Conservation (phyloP, 2,888 invertebrate genomes). For the Tetropium fuscum region DNA sequence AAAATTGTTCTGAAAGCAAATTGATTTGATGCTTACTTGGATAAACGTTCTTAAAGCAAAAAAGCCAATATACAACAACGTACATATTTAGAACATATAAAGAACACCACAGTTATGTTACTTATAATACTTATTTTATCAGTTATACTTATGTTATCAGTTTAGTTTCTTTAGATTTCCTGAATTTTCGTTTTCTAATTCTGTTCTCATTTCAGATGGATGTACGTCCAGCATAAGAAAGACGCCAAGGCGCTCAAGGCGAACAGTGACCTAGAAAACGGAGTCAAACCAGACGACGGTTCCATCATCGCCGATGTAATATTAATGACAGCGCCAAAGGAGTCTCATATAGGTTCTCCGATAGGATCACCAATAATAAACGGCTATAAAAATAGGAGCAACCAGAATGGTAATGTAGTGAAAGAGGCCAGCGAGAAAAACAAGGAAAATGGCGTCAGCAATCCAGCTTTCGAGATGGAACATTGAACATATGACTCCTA, state of each 20-base stretch:
- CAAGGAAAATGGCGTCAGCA: conserved; percentile 54
- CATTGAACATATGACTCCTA: conserved; percentile 14
- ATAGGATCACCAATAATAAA: conserved; percentile 53
- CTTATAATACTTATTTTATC: too few species aligned
- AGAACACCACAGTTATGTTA: too few species aligned
- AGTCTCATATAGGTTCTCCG: conserved; percentile 52
- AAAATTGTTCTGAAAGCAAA: too few species aligned
- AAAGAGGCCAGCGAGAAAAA: conserved; percentile 5
- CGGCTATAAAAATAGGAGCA: conserved; percentile 41
- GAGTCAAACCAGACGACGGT: conserved; percentile 61
- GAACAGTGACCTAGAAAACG: conserved; percentile 57
- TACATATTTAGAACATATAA: too few species aligned
- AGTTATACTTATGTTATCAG: too few species aligned
- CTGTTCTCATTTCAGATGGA: conserved; percentile 74
- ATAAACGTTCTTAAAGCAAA: too few species aligned
- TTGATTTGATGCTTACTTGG: too few species aligned
- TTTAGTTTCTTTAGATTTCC: too few species aligned
- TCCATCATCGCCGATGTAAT: conserved; percentile 64
- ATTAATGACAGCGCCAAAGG: conserved; percentile 48
- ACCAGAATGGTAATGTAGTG: conserved; percentile 2
- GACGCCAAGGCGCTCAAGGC: conserved; percentile 60
- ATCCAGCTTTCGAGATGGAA: conserved; percentile 64
- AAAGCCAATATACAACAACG: too few species aligned
- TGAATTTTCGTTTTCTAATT: too few species aligned
- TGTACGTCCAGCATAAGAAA: conserved; percentile 76